Evolutionary conservation across 1,140 invertebrate genomes (phyloP).

Genomic region (Plectrocnemia conspersa): DNA sequence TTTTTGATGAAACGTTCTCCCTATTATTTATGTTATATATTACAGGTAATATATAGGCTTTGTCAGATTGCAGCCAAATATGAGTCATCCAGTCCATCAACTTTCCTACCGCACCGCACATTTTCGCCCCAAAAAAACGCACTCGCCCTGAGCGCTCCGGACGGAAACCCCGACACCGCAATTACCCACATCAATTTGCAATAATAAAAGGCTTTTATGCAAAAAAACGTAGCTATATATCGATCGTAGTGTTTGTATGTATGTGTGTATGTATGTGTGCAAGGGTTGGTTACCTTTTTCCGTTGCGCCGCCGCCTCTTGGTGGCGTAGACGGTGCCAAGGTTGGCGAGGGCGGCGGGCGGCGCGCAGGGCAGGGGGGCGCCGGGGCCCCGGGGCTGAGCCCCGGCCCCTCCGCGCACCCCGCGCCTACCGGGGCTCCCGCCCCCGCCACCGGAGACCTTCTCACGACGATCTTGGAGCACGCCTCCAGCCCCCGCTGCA

Average conservation of each 20-base stretch:
- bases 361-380: slow-evolving; percentile 33
- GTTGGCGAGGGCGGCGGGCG: slow-evolving; percentile 73
- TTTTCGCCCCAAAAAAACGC: no score
- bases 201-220: no score
- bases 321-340: slow-evolving; percentile 93
- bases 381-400: slow-evolving; percentile 41
- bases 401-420: slow-evolving; percentile 43
- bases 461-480: slow-evolving; percentile 19
- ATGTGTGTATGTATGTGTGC: neutral
- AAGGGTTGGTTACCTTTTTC: slow-evolving; percentile 74
- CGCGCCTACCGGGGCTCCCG: slow-evolving; percentile 3
- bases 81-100: no score
- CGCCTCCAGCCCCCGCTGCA: neutral
- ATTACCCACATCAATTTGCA: no score
- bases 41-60: no score
- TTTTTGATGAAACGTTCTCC: no score
- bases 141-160: no score
- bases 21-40: no score
- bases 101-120: no score
- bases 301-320: slow-evolving; percentile 84
- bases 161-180: no score
- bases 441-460: slow-evolving; percentile 39
- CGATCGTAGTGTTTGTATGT: neutral
- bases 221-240: no score
- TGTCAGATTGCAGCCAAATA: no score